Evolutionary conservation across 2,888 invertebrate species (phyloP).

Genomic region (Drosophila paranaensis): DNA sequence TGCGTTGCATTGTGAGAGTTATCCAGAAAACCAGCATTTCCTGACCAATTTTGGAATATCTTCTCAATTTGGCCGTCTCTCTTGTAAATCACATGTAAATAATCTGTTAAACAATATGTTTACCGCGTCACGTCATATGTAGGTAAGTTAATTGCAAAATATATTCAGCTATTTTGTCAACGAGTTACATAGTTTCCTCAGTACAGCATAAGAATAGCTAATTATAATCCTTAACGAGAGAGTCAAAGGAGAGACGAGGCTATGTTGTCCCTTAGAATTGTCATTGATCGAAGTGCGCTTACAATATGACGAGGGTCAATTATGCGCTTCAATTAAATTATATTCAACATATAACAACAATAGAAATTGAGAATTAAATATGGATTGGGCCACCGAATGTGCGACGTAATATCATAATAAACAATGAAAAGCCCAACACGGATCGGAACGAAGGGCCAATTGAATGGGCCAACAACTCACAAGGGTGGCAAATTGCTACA

Average conservation of each 20-base stretch:
- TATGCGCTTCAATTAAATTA: conserved; percentile 75
- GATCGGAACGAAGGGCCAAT: not conserved
- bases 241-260: not conserved
- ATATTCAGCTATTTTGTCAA: not conserved
- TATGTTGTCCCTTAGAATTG: not conserved
- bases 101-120: not conserved
- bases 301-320: conserved; percentile 67
- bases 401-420: conserved; percentile 31
- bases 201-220: not conserved
- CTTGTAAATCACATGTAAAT: not conserved
- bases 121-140: not conserved
- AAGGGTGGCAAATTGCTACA: conserved; percentile 25
- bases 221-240: not conserved
- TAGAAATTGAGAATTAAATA: conserved; percentile 25
- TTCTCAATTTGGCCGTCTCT: no score
- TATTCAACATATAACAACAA: conserved; percentile 64
- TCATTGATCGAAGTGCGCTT: conserved; percentile 17
- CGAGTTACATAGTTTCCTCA: not conserved
- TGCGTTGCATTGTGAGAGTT: no score
- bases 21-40: no score
- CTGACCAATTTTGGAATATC: no score
- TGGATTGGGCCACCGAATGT: conserved; percentile 34
- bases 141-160: not conserved
- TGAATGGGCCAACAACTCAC: not conserved
- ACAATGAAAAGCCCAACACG: conserved; percentile 10